phyloP scores from a whole-genome alignment of 2,797 vertebrate genomes.

The Cephalopachus bancanus region DNA sequence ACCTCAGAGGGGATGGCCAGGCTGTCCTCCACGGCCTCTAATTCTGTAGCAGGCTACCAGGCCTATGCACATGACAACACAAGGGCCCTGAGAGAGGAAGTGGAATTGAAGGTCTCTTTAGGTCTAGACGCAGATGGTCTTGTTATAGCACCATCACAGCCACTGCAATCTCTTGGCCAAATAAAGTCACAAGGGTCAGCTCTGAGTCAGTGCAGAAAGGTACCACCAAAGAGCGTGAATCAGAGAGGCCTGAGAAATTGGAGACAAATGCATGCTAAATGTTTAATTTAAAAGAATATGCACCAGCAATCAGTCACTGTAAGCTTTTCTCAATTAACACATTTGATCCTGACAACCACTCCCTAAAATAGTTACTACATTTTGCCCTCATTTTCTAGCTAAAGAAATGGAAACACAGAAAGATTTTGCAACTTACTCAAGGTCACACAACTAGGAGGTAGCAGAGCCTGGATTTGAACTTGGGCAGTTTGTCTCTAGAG shows the following conservation, averaged over 20 bases:
- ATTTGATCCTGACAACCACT: background rate
- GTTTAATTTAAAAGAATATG: background rate
- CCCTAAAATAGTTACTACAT: background rate
- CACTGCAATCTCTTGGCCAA: background rate
- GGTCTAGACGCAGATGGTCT: background rate
- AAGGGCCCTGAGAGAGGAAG: background rate
- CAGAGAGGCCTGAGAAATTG: background rate
- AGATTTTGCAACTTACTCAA: background rate
- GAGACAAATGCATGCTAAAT: background rate
- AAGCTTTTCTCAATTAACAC: background rate
- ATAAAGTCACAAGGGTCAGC: background rate
- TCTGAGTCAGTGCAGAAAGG: background rate
- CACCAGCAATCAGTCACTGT: background rate
- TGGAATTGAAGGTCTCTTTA: background rate
- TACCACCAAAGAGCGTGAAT: background rate
- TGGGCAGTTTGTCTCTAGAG: background rate
- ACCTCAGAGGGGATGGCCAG: background rate
- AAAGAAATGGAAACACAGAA: conserved; percentile 24
- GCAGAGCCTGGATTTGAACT: background rate
- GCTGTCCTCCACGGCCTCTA: background rate
- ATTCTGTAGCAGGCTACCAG: background rate
- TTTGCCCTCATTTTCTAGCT: conserved; percentile 7
- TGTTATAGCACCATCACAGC: accelerated
- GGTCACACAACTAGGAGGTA: background rate
- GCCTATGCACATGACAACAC: background rate